Base-by-base conservation (phyloP, 2,888 invertebrate genomes). In the Cyaniris semiargus region DNA sequence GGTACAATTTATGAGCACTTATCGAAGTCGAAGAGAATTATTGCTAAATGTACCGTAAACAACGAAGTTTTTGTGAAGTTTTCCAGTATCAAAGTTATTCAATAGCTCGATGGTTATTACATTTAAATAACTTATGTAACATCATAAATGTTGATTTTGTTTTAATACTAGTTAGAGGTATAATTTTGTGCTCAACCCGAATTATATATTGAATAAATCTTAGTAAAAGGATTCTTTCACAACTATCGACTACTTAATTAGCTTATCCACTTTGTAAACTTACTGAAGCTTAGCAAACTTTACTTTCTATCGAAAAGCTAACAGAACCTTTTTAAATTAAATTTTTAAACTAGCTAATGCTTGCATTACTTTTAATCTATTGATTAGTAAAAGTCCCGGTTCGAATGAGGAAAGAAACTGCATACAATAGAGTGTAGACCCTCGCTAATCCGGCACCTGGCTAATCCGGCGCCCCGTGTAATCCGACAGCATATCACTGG, bases 11-110 rank as follows among this genome's bases (percentile, higher is more conserved):
- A 23, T 27, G 27, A 3, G 13, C 60, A 66, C 13, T 66, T 66
- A 31, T 66, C 66, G 15, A 66, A 31, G 1, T 27, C 27, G 27
- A 10, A 31, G 66, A 66, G 15, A 66, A 66, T 31, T 66, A 66
- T 31, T 66, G 27, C 18, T 66, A 27, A 66, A 31, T 66, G 66
- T 66, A 31, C 27, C 66, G 66, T 31, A 15, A 66, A 18, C 27
- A 66, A 70, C 7, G 21, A 31, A 58, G 23, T 18, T 74, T 27
- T 48, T 74, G 74, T 75, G n/a, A 71, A 34, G 13, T 31, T 71
- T 71, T 21, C 60, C 8, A 60, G 60, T 23, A 13, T n/a, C 13
- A 23, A 13, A 27, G 15, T 66, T 66, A 31, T 66, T 31, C 27
- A 18, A 10, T 27, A 18, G 15, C 15, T 66, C 6, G 23, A 66